Percentiles rank a stretch among this genome's conserved stretches.
phyloP scores from a whole-genome alignment of 2,888 invertebrate genomes.

The Scrobipalpa atriplicella region DNA sequence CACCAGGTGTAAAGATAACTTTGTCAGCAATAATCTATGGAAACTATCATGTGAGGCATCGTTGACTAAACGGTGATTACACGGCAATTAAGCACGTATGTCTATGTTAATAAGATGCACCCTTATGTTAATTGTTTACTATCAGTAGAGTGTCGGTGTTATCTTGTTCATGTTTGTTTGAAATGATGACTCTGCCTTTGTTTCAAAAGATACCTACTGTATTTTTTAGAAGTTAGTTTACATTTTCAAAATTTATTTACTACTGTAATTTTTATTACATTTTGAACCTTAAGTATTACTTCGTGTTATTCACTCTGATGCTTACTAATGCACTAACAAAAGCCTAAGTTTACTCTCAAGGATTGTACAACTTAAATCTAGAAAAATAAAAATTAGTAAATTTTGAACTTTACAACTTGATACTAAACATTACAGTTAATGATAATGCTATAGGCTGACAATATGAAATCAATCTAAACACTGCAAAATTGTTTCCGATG shows the following conservation, averaged over 20 bases:
- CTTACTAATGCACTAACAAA: too few species aligned
- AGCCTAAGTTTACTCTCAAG: too few species aligned
- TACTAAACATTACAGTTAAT: too few species aligned
- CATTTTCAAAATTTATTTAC: too few species aligned
- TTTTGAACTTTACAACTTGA: too few species aligned
- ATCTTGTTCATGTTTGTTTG: conserved; percentile 2
- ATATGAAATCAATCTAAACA: neutral
- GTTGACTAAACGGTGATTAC: conserved; percentile 66
- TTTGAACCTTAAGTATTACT: too few species aligned
- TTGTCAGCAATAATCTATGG: conserved; percentile 23
- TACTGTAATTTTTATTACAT: too few species aligned
- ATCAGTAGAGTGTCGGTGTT: conserved; percentile 34
- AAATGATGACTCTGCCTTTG: neutral
- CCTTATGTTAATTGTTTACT: conserved; percentile 61
- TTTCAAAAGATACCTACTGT: neutral
- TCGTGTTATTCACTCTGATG: too few species aligned
- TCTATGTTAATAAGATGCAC: conserved; percentile 71
- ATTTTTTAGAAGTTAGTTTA: neutral
- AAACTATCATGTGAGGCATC: conserved; percentile 16
- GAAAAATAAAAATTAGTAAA: too few species aligned
- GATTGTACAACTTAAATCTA: too few species aligned
- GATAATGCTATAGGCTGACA: too few species aligned
- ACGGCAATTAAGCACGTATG: conserved; percentile 67
- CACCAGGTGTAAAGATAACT: neutral
- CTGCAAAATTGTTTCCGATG: neutral